Evolutionary conservation across 1,140 invertebrate species (phyloP).

Genomic region (Nephila pilipes): DNA sequence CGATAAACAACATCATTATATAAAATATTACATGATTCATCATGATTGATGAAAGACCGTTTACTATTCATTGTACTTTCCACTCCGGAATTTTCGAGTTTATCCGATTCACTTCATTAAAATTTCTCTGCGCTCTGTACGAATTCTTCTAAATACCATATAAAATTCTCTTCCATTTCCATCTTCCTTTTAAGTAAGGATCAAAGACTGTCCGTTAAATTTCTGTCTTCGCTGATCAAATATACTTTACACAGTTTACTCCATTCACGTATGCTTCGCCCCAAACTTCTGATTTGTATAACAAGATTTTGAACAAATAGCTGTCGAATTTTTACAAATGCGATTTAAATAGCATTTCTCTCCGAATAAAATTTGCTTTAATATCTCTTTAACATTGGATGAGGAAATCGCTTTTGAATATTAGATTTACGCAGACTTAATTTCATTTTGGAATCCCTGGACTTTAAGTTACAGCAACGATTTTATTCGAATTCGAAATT

Average conservation of each 20-base stretch:
- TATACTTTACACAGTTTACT: not conserved
- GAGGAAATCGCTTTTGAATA: not conserved
- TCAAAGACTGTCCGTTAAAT: not conserved
- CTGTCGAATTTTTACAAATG: not conserved
- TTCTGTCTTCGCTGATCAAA: not conserved
- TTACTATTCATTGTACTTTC: too few relatives aligned
- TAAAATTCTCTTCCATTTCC: too few relatives aligned
- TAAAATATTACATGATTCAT: too few relatives aligned
- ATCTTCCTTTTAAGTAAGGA: not conserved
- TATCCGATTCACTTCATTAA: too few relatives aligned
- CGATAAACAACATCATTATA: too few relatives aligned
- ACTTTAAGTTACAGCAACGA: not conserved
- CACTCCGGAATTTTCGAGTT: too few relatives aligned
- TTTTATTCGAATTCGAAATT: not conserved
- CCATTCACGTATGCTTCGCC: not conserved
- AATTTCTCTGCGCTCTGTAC: too few relatives aligned
- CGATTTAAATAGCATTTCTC: not conserved
- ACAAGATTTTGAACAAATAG: not conserved
- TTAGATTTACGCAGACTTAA: not conserved
- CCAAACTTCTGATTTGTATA: not conserved
- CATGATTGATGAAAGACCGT: too few relatives aligned
- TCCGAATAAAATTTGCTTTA: not conserved
- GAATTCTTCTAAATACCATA: too few relatives aligned
- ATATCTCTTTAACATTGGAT: not conserved
- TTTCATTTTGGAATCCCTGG: not conserved